phyloP scores from a whole-genome alignment of 2,797 vertebrate species.

The Hypotaenidia okinawae region DNA sequence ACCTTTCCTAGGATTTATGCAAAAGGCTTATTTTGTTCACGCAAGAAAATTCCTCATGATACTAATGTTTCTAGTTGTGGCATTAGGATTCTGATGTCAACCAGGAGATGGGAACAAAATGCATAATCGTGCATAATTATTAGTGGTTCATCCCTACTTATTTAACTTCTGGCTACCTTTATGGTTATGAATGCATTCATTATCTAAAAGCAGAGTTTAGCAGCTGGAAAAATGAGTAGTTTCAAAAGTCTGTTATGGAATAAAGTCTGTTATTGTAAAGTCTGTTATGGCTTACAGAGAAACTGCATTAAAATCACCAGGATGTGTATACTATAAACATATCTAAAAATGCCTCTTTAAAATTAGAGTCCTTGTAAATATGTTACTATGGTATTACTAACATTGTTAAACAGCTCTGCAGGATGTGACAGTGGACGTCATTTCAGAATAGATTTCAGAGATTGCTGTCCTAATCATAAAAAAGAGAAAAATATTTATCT shows the following conservation, averaged over 20 bases:
- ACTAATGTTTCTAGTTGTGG: background rate
- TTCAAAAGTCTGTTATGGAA: background rate
- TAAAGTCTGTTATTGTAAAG: background rate
- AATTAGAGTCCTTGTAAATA: background rate
- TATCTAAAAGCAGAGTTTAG: background rate
- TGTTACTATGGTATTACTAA: background rate
- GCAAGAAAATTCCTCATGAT: background rate
- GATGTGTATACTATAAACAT: background rate
- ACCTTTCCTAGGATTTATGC: background rate
- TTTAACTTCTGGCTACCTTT: background rate
- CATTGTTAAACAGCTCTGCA: background rate
- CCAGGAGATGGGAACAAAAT: background rate
- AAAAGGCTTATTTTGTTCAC: background rate
- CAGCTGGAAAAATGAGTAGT: background rate
- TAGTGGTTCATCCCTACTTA: background rate
- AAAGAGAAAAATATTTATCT: constrained; percentile 44
- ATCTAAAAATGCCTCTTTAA: background rate
- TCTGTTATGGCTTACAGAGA: background rate
- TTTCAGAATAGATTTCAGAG: constrained; percentile 24
- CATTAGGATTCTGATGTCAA: background rate
- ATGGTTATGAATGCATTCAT: background rate
- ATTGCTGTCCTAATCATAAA: background rate
- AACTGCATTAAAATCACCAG: background rate
- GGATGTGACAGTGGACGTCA: background rate
- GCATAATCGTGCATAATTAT: background rate